phyloP scores from a whole-genome alignment of 2,113 vertebrate genomes.

The Tachycineta bicolor region DNA sequence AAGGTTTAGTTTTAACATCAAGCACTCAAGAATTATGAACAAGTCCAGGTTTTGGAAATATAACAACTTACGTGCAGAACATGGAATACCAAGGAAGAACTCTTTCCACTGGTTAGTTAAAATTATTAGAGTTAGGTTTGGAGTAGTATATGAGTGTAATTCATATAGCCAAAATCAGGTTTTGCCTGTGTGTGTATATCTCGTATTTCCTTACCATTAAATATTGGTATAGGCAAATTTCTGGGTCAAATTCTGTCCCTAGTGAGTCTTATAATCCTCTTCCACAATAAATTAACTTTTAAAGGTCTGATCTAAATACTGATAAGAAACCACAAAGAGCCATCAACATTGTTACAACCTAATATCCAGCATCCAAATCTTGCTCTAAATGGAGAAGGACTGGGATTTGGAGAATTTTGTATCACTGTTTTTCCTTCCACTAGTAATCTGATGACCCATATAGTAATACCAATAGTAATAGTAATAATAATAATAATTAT shows the following conservation, averaged over 20 bases:
- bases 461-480: fast-evolving
- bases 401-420: background rate
- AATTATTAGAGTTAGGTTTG: background rate
- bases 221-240: background rate
- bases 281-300: background rate
- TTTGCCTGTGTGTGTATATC: background rate
- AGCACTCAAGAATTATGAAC: background rate
- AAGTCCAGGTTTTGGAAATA: background rate
- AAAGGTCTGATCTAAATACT: background rate
- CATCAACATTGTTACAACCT: background rate
- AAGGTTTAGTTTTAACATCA: background rate
- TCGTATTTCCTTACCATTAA: background rate
- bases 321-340: background rate
- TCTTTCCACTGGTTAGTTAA: background rate
- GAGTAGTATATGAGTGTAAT: background rate
- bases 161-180: background rate
- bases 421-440: background rate
- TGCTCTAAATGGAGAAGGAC: background rate
- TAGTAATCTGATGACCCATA: background rate
- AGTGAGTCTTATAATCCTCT: background rate
- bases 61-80: background rate
- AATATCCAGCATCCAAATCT: background rate
- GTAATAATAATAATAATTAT: fast-evolving
- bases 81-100: background rate
- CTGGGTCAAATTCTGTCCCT: background rate